Evolutionary conservation across 2,888 invertebrate species (phyloP), one percentile per base, ranked within the genome.

Genomic region (Lomographa bimaculata): DNA sequence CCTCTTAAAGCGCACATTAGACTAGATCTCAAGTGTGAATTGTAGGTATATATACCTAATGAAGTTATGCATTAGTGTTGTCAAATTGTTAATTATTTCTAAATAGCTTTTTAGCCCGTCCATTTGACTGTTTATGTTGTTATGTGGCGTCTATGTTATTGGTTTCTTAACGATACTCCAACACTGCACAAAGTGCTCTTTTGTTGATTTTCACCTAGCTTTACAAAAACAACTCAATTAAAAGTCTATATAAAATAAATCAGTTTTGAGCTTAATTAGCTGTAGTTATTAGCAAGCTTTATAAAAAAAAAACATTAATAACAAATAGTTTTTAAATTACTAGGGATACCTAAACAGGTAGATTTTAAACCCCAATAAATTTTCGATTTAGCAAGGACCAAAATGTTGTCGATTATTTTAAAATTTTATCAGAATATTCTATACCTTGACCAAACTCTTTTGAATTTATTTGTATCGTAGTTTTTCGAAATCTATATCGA

Each of bases 301-400:
- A 53, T 57, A 61, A 60, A 32, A 60, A n/a, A n/a, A 46, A 57
- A 54, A 53, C 50, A 54, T 40, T 54, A 50, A 55, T 53, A 54
- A 59, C 50, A 60, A 57, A 50, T 58, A 57, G 55, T 65, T 60
- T 63, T 53, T 46, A 64, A 56, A 58, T 54, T 64, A 64, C 50
- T 67, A 64, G 57, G 41, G 54, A 55, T 52, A 57, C 55, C 57
- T 60, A 54, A 54, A 50, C 51, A 50, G 51, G 49, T 64, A 58
- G 52, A 60, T 62, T 60, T 56, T 46, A 50, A 60, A 63, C 59
- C 60, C 59, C 60, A 37, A 57, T 56, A 34, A 53, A 54, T 55
- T 64, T 66, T 66, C 64, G 56, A 66, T 66, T 68, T 72, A 72
- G 69, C 70, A 79, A 64, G 79, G 82, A 81, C 81, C 80, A 81